These are phyloP conservation scores for Hesperia comma DNA, from an alignment of 2,888 invertebrate genomes.

Conservation along the genomic window DNA sequence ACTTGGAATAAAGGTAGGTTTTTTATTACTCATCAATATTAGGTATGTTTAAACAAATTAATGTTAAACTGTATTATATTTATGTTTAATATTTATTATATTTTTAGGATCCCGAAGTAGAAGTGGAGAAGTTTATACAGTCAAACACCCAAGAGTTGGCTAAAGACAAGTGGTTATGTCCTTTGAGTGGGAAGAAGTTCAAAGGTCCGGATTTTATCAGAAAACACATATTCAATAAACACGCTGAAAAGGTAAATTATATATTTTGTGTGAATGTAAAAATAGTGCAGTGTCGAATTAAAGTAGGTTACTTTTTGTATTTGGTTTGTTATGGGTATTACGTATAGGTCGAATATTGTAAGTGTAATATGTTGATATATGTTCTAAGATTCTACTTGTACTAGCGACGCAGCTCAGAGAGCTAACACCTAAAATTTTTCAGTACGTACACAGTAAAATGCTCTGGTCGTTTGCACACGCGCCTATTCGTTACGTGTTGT, in stretches of 20 bases:
- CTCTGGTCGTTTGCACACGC: no score
- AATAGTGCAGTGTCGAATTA: not conserved
- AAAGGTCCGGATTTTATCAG: conserved; percentile 99
- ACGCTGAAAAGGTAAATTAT: conserved; percentile 90
- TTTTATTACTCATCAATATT: conserved; percentile 63
- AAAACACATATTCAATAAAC: conserved; percentile 99
- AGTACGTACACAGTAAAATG: no score
- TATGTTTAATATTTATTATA: conserved; percentile 15
- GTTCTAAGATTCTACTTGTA: no score
- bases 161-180: conserved; percentile 99
- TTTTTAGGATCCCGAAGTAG: conserved; percentile 83
- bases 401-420: no score
- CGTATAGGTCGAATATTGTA: no score
- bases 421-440: no score
- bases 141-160: conserved; percentile 98
- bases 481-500: no score
- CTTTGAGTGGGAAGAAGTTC: conserved; percentile 99
- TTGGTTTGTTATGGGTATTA: no score
- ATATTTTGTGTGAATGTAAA: not conserved
- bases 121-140: conserved; percentile 97
- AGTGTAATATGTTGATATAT: no score
- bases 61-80: not conserved
- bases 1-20: conserved; percentile 89
- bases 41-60: no score
- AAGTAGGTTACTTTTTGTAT: no score